Evolutionary conservation across 2,797 vertebrate genomes (phyloP), one percentile per base, ranked within the genome.

Genomic region (Pipistrellus kuhlii): DNA sequence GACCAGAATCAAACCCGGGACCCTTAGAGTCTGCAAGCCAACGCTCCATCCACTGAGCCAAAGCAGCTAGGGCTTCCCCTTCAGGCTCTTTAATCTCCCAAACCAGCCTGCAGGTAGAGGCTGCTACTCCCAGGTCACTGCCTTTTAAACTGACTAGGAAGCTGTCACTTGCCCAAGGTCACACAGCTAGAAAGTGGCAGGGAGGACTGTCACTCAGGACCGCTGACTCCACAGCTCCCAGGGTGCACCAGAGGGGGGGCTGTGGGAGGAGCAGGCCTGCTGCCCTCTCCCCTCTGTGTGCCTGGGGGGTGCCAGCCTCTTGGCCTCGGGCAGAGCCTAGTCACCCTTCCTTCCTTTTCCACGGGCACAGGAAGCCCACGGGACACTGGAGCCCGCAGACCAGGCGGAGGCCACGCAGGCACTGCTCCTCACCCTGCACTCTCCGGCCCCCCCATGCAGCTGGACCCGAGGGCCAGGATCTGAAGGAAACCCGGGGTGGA

Each of bases 131-230:
- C 20, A 64, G 62, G 81, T 32, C 71, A 68, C 87, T 21, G n/a
- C 80, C 80, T 94, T 88, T 64, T 69, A 66, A 88, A 44, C 68
- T 12, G 69, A 27, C 85, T 59, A 69, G 23, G 27, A 93, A 9
- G n/a, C 73, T 10, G 51, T 25, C 25, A 51, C 68, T 57, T 46
- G 21, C 14, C 53, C 8, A 69, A n/a, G 21, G 53, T 89, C 77
- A 85, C n/a, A 48, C 6, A 72, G 85, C 55, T 35, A 76, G 35
- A 62, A 68, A 44, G 78, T 2, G 8, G 57, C 83, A 80, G 44
- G 46, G 44, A 64, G 77, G 75, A 46, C 32, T 2, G 44, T n/a
- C 64, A 18, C 48, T 85, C 69, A 11, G 71, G 57, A 21, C 77
- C n/a, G 3, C 12, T 80, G 32, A 51, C 57, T 9, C 57, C n/a